Evolutionary conservation across 2,113 vertebrate genomes (phyloP).

Genomic region (Pseudonaja textilis): DNA sequence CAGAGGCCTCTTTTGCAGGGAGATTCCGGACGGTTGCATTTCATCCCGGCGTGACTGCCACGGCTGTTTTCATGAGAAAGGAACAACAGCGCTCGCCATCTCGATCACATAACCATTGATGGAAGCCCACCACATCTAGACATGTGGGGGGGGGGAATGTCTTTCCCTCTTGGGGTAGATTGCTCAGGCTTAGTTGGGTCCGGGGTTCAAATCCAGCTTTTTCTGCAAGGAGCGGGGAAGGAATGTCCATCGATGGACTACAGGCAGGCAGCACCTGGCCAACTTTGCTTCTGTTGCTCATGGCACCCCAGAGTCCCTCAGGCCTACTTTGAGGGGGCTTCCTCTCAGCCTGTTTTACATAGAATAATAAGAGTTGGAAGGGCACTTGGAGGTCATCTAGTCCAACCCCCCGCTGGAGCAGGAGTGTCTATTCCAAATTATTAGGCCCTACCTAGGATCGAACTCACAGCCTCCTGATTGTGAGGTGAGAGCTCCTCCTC

Average conservation of each 20-base stretch:
- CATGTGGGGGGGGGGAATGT: neutral
- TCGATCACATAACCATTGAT: neutral
- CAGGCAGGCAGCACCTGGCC: neutral
- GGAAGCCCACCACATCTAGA: neutral
- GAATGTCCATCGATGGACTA: neutral
- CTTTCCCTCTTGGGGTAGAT: neutral
- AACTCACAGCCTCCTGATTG: no score
- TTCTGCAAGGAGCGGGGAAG: neutral
- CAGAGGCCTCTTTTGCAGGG: neutral
- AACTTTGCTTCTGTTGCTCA: neutral
- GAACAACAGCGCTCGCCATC: neutral
- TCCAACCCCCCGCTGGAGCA: no score
- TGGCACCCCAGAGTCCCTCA: neutral
- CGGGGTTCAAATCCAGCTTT: neutral
- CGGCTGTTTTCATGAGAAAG: neutral
- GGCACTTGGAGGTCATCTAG: no score
- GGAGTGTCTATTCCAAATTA: no score
- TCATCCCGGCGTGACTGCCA: neutral
- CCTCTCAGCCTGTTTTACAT: neutral
- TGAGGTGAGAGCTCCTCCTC: no score
- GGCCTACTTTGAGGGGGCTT: neutral
- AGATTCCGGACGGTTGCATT: neutral
- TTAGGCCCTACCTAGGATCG: no score
- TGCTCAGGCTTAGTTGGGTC: neutral
- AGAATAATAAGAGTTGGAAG: no score